Evolutionary conservation across 2,113 vertebrate genomes (phyloP), one percentile per base, ranked within the genome.

Genomic region (Steatornis caripensis): DNA sequence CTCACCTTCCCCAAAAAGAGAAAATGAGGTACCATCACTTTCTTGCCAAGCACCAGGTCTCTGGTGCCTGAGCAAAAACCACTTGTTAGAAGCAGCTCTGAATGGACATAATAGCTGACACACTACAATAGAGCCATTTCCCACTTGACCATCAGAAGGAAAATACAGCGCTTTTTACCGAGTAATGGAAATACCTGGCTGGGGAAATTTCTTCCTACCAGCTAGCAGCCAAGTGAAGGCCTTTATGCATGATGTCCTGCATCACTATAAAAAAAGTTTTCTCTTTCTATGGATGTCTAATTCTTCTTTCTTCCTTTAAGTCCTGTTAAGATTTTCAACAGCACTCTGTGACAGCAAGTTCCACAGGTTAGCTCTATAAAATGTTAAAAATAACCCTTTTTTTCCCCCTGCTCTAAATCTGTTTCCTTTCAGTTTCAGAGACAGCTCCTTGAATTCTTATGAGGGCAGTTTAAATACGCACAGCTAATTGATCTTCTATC

Each of bases 331-430:
- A 49, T 53, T 91, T 93, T 85, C 69, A 84, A 17, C 30, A 60
- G 45, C 0, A 3, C 4, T 61, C 46, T 76, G 15, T 70, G 55
- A 87, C n/a, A 69, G 15, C 21, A 82, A 85, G n/a, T 72, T 69
- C 57, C n/a, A 57, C 24, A 62, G 51, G 30, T 82, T 36, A 90
- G 26, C 12, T 45, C 51, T 34, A 39, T 3, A 43, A 64, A 82
- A 65, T 26, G 9, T 51, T 57, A 2, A 12, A 62, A 76, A 83
- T n/a, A 2, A 1, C 1, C 10, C 2, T 0, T 18, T 41, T 54
- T 48, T 66, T 23, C 45, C 55, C 45, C 55, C 5, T 12, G 20
- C 66, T 90, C 49, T 79, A 87, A 95, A 84, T 84, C 65, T 82
- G 30, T 41, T 91, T 69, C 60, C 48, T 80, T 93, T 53, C 36